phyloP scores from a whole-genome alignment of 2,113 vertebrate genomes.

The Lepidothrix coronata region DNA sequence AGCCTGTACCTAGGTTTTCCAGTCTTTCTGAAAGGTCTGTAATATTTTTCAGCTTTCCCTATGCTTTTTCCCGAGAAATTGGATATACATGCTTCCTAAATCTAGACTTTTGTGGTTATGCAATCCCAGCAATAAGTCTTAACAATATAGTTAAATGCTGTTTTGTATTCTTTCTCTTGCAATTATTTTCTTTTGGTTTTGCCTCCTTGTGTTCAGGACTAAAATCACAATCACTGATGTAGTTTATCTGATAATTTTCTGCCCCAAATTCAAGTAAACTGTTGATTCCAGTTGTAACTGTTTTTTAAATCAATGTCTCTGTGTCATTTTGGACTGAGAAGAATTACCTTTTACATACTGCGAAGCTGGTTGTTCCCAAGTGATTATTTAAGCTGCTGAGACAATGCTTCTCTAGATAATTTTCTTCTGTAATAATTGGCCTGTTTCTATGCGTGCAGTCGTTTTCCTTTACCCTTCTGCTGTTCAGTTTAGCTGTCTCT shows the following conservation, averaged over 20 bases:
- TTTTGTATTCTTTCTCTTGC: background rate
- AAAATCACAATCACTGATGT: background rate
- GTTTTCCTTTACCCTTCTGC: background rate
- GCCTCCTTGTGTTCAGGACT: background rate
- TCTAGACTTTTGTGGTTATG: background rate
- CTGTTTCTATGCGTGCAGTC: background rate
- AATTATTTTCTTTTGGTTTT: background rate
- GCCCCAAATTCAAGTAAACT: background rate
- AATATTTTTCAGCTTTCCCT: background rate
- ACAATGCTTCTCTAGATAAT: background rate
- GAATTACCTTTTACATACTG: background rate
- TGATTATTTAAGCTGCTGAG: slow-evolving; percentile 18
- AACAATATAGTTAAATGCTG: background rate
- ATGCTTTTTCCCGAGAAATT: background rate
- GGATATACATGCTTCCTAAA: background rate
- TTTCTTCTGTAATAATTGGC: background rate
- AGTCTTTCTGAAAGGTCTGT: background rate
- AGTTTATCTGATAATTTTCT: background rate
- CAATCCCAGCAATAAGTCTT: background rate
- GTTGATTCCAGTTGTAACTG: background rate
- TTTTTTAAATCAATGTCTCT: background rate
- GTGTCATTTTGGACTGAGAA: background rate
- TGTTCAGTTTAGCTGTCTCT: background rate
- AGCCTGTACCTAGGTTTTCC: background rate
- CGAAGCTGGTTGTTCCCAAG: background rate